Conservation (phyloP, 2,888 invertebrate genomes). For the Spatulosminthurus flaviceps region DNA sequence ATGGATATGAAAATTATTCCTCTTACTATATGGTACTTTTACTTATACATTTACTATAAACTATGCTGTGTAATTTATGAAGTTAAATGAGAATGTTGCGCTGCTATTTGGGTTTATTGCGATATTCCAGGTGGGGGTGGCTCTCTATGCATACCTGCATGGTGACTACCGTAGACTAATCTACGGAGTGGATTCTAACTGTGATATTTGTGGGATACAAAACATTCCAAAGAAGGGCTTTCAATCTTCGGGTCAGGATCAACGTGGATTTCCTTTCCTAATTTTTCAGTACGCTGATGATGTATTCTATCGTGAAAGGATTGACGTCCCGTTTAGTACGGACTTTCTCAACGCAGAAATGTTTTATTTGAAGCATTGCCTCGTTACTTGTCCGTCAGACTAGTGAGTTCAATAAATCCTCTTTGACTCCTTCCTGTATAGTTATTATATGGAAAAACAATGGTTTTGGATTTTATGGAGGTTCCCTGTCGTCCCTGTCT, state of each 20-base stretch:
- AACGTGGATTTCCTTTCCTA: conserved; percentile 62
- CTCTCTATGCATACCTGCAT: conserved; percentile 68
- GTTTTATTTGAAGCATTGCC: conserved; percentile 46
- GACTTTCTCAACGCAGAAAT: conserved; percentile 42
- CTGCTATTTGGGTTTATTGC: too few relatives aligned
- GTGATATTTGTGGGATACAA: conserved; percentile 73
- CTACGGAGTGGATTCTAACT: conserved; percentile 65
- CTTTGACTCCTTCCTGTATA: background rate
- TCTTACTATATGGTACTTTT: too few relatives aligned
- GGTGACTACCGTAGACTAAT: conserved; percentile 72
- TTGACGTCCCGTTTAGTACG: conserved; percentile 51
- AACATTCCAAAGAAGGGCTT: conserved; percentile 65
- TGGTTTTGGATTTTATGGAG: too few relatives aligned
- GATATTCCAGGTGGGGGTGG: conserved; percentile 65
- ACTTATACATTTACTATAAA: too few relatives aligned
- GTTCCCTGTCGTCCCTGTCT: background rate
- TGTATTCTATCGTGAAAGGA: conserved; percentile 64
- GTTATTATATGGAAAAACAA: too few relatives aligned
- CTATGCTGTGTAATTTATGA: too few relatives aligned
- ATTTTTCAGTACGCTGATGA: conserved; percentile 65
- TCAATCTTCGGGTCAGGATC: conserved; percentile 67
- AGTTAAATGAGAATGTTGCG: too few relatives aligned
- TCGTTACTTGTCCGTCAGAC: conserved; percentile 51
- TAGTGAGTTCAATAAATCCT: conserved; percentile 50
- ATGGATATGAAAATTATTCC: too few relatives aligned